A percentile compares a stretch with the other conserved stretches of the same genome.
Evolutionary conservation across 1,140 invertebrate species (phyloP).

Genomic region (Trichomalopsis sarcophagae): DNA sequence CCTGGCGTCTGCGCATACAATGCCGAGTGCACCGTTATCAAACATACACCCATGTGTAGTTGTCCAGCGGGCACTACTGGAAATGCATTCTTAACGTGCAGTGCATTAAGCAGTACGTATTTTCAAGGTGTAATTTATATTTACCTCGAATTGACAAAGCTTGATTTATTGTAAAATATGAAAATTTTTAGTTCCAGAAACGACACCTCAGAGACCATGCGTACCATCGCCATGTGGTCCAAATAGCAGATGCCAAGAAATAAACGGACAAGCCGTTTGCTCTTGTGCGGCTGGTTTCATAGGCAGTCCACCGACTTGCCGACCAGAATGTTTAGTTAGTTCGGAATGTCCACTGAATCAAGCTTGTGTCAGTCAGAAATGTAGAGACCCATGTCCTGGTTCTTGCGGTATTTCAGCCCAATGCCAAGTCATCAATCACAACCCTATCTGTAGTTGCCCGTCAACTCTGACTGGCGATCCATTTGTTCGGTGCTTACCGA

Average conservation of each 20-base stretch:
- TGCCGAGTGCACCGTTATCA: constrained; percentile 81
- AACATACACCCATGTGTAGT: constrained; percentile 84
- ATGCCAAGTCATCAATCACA: constrained; percentile 85
- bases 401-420: constrained; percentile 76
- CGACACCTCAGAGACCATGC: constrained; percentile 66
- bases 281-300: constrained; percentile 70
- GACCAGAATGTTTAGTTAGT: constrained; percentile 74
- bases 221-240: constrained; percentile 77
- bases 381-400: constrained; percentile 74
- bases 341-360: constrained; percentile 71
- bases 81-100: constrained; percentile 82
- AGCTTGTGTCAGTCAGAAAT: constrained; percentile 75
- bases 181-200: constrained; percentile 57
- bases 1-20: constrained; percentile 82
- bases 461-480: constrained; percentile 82
- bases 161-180: constrained; percentile 10
- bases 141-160: neutral
- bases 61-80: constrained; percentile 82
- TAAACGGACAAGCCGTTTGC: constrained; percentile 71
- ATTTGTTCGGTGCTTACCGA: constrained; percentile 72
- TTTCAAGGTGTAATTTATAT: constrained; percentile 54
- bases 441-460: constrained; percentile 85
- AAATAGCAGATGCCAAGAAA: constrained; percentile 75
- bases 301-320: constrained; percentile 74
- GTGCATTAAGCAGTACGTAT: constrained; percentile 42